phyloP scores from a whole-genome alignment of 2,888 invertebrate genomes.

The Iselma pallidipennis region DNA sequence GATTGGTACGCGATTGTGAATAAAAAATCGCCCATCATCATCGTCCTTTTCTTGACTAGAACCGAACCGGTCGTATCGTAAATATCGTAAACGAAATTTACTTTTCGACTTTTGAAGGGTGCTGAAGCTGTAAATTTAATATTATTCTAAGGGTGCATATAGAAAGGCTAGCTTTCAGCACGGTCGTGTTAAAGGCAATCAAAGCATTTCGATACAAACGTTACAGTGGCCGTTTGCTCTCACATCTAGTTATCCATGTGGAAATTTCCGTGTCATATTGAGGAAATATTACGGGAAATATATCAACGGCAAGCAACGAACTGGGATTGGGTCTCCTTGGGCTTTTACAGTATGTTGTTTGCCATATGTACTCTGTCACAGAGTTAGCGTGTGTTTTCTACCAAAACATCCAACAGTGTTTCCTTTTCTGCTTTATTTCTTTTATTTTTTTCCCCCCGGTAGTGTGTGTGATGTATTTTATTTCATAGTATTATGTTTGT shows the following conservation, averaged over 20 bases:
- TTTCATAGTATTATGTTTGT: background rate
- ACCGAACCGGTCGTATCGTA: slow-evolving; percentile 15
- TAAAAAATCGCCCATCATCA: too few species aligned
- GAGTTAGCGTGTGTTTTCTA: background rate
- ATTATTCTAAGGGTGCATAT: slow-evolving; percentile 35
- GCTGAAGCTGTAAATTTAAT: slow-evolving; percentile 39
- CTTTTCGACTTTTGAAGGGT: slow-evolving; percentile 33
- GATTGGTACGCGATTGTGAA: background rate
- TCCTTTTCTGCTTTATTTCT: too few species aligned
- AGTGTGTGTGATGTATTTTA: too few species aligned
- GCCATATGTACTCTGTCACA: background rate
- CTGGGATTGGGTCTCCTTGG: slow-evolving; percentile 4
- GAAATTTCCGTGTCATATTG: slow-evolving; percentile 14
- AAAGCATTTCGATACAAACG: slow-evolving; percentile 10
- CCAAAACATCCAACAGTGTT: background rate
- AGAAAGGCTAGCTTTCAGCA: slow-evolving; percentile 31
- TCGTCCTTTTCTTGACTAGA: too few species aligned
- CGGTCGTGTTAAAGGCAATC: slow-evolving; percentile 11
- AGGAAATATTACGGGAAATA: slow-evolving; percentile 18
- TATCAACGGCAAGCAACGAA: slow-evolving; percentile 4
- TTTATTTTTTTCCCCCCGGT: too few species aligned
- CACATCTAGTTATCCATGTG: background rate
- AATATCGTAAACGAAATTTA: slow-evolving; percentile 26
- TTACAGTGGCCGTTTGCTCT: slow-evolving; percentile 2
- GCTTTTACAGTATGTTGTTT: slow-evolving; percentile 5